A percentile compares a stretch with the other conserved stretches of the same genome.
Conservation (phyloP, 2,797 vertebrate genomes). For the Melanotaenia boesemani region DNA sequence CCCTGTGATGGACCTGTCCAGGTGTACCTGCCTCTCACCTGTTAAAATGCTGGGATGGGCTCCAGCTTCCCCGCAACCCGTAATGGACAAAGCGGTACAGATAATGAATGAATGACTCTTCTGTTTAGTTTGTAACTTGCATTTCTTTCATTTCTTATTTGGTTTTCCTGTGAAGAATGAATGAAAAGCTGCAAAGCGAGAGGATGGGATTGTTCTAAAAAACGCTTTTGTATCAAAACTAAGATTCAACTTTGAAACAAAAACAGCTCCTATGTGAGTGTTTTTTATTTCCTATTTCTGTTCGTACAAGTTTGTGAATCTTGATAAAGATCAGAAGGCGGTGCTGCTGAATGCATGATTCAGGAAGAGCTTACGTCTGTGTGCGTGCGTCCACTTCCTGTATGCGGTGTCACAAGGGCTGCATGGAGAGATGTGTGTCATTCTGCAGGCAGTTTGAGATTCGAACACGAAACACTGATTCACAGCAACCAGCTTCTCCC, state of each 20-base stretch:
- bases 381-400: conserved; percentile 66
- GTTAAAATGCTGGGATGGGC: no score
- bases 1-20: no score
- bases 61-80: no score
- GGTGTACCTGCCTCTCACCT: no score
- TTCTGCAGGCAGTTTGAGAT: conserved; percentile 22
- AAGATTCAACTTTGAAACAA: background rate
- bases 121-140: background rate
- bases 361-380: conserved; percentile 59
- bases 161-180: background rate
- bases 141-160: background rate
- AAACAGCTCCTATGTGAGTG: background rate
- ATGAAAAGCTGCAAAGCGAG: background rate
- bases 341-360: conserved; percentile 36
- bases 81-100: no score
- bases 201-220: background rate
- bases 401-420: conserved; percentile 56
- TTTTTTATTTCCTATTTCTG: conserved; percentile 13
- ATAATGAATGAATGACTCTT: no score
- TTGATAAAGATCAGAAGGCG: conserved; percentile 59
- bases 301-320: conserved; percentile 49
- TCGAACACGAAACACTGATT: conserved; percentile 26
- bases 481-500: conserved; percentile 17
- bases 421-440: conserved; percentile 36
- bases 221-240: background rate